These are phyloP conservation scores for Oryzias javanicus DNA, from an alignment of 2,113 vertebrate species.

Conservation along the genomic window DNA sequence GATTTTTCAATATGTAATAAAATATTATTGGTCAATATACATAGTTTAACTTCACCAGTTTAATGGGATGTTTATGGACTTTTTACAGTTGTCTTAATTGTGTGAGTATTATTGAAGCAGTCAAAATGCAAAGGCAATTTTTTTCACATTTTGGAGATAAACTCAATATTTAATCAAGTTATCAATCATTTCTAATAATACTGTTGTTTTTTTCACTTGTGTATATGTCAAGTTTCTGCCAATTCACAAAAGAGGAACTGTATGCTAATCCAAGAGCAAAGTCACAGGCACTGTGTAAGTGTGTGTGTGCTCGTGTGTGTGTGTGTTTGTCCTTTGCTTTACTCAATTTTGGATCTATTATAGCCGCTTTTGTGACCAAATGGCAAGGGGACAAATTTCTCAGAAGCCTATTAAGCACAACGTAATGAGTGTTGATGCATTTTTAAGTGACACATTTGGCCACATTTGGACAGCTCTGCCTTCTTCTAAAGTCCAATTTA, in stretches of 20 bases:
- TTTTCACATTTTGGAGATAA: conserved; percentile 47
- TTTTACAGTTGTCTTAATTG: too few relatives aligned
- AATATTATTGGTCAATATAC: too few relatives aligned
- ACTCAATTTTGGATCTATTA: conserved; percentile 51
- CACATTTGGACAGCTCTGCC: conserved; percentile 37
- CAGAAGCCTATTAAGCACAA: conserved; percentile 52
- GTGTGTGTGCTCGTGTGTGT: not conserved
- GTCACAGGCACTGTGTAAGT: not conserved
- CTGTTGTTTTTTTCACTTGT: conserved; percentile 40
- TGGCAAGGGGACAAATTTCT: conserved; percentile 47
- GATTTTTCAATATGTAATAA: too few relatives aligned
- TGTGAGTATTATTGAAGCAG: too few relatives aligned
- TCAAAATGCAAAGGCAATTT: conserved; percentile 14
- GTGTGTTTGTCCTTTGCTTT: conserved; percentile 28
- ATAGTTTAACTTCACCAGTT: too few relatives aligned
- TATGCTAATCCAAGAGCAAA: conserved; percentile 3
- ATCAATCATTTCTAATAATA: conserved; percentile 55
- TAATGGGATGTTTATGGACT: too few relatives aligned
- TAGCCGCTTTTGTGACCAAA: conserved; percentile 50
- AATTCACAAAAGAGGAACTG: conserved; percentile 14
- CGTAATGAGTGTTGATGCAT: conserved; percentile 60
- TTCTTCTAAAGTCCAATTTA: conserved; percentile 55
- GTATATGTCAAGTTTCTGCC: conserved; percentile 25
- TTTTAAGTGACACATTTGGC: conserved; percentile 66
- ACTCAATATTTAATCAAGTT: conserved; percentile 39